These are phyloP conservation scores for Megastigmus dorsalis DNA, from an alignment of 2,888 invertebrate species.

Conservation along the genomic window DNA sequence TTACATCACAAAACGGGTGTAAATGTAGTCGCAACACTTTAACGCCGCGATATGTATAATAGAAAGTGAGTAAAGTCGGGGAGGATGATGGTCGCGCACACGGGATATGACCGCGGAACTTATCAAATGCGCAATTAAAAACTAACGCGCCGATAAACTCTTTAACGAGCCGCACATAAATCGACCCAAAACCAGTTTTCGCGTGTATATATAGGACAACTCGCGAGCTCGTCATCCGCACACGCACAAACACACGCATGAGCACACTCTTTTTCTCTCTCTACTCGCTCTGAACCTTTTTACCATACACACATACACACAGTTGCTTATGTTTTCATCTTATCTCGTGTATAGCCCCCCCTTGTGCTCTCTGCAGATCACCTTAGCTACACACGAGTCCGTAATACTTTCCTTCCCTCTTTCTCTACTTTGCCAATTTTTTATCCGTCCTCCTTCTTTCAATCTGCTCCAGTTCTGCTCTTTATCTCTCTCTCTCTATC, in stretches of 20 bases:
- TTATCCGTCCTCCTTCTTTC: slow-evolving; percentile 6
- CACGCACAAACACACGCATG: not conserved
- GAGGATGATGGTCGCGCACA: no score
- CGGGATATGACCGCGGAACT: not conserved
- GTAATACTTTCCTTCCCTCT: not conserved
- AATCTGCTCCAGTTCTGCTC: slow-evolving; percentile 33
- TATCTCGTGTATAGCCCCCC: not conserved
- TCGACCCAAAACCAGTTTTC: slow-evolving; percentile 29
- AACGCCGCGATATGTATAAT: no score
- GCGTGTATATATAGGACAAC: not conserved
- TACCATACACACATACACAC: not conserved
- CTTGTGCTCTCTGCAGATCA: not conserved
- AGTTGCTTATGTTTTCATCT: slow-evolving; percentile 2
- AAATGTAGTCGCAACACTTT: no score
- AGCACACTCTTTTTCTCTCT: not conserved
- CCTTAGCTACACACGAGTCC: no score
- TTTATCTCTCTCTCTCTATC: not conserved
- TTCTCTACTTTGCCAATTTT: slow-evolving; percentile 22
- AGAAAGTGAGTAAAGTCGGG: no score
- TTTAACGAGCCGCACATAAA: slow-evolving; percentile 32
- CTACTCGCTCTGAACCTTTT: not conserved
- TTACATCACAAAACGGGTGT: no score
- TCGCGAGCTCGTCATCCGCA: not conserved
- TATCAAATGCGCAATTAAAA: slow-evolving; percentile 44
- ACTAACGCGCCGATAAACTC: slow-evolving; percentile 42